Percentiles rank a stretch among this genome's conserved stretches.
Conservation (phyloP, 2,113 vertebrate species). For the Misgurnus mizolepis region DNA sequence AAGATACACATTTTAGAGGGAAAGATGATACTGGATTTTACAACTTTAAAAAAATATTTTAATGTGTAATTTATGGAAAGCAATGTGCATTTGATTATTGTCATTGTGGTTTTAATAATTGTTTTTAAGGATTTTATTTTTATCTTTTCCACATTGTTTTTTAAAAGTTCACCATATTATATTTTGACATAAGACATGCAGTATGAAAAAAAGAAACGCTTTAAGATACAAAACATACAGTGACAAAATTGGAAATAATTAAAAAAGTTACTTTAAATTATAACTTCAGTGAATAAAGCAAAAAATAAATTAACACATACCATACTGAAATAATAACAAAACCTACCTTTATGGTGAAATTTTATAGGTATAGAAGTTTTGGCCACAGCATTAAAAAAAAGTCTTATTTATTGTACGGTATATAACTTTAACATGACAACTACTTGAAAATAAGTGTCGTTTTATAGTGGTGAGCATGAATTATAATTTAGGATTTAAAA, state of each 20-base stretch:
- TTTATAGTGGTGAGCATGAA: conserved; percentile 16
- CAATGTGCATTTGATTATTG: background rate
- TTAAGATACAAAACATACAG: background rate
- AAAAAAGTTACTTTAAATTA: no score
- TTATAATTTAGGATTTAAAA: background rate
- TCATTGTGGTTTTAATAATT: background rate
- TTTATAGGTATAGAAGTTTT: background rate
- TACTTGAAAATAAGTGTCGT: background rate
- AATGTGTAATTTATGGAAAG: background rate
- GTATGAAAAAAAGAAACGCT: background rate
- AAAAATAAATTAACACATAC: no score
- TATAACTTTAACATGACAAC: no score
- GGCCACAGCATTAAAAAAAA: no score
- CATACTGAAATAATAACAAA: background rate
- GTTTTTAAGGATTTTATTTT: background rate
- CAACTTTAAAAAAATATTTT: background rate
- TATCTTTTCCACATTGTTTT: background rate
- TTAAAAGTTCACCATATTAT: background rate
- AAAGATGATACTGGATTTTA: background rate
- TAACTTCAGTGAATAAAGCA: no score
- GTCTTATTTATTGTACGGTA: no score
- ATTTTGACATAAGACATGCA: background rate
- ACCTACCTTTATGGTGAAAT: background rate
- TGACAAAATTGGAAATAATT: no score
- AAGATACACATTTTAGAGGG: background rate